These are phyloP conservation scores for Onthophagus sagittarius DNA, from an alignment of 2,888 invertebrate species.

Conservation along the genomic window DNA sequence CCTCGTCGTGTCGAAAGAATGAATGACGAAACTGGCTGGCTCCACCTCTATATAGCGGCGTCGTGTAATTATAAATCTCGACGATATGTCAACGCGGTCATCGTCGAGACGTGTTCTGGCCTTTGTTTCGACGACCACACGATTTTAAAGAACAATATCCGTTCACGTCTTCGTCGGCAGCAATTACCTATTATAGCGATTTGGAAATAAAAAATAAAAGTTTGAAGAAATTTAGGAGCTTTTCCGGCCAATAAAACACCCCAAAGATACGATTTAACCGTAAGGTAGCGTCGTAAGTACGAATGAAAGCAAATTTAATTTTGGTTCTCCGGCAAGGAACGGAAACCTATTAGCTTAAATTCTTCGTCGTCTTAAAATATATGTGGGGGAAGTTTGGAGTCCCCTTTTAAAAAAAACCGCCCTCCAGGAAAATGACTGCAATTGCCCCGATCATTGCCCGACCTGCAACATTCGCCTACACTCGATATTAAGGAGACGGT, in stretches of 20 bases:
- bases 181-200: no score
- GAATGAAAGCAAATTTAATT: conserved; percentile 41
- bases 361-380: conserved; percentile 43
- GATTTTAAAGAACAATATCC: background rate
- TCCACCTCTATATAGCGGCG: background rate
- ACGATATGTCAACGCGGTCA: conserved; percentile 3
- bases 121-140: background rate
- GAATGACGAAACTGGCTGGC: conserved; percentile 5
- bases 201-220: background rate
- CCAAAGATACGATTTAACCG: background rate
- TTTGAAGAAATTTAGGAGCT: background rate
- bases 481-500: conserved; percentile 29
- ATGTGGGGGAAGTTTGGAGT: conserved; percentile 32
- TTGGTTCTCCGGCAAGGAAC: conserved; percentile 39
- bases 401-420: conserved; percentile 34
- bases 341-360: conserved; percentile 45
- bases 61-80: conserved; percentile 6
- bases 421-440: conserved; percentile 46
- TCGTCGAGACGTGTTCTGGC: background rate
- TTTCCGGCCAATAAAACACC: background rate
- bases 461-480: conserved; percentile 29
- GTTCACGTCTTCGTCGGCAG: background rate
- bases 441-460: conserved; percentile 48
- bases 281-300: background rate
- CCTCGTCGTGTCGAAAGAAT: conserved; percentile 5